A percentile compares a stretch with the other conserved stretches of the same genome.
These are phyloP conservation scores for Misgurnus mizolepis DNA, from an alignment of 2,113 vertebrate genomes.

Conservation along the genomic window DNA sequence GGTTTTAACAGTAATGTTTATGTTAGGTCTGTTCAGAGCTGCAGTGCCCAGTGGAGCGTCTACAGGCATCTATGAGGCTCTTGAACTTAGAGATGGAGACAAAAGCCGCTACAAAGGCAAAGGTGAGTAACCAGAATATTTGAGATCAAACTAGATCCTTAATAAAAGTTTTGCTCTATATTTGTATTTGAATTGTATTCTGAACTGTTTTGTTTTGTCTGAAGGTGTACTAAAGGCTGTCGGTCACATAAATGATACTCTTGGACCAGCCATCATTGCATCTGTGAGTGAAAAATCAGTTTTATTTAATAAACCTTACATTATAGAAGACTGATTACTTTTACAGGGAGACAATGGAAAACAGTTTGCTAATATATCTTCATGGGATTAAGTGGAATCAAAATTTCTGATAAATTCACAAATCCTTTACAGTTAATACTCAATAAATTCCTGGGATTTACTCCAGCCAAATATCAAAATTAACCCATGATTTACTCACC, in stretches of 20 bases:
- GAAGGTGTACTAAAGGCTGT: conserved; percentile 84
- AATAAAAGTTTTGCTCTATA: not conserved
- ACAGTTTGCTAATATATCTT: not conserved
- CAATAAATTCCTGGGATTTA: not conserved
- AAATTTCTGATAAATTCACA: not conserved
- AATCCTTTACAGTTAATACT: not conserved
- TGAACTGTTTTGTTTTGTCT: not conserved
- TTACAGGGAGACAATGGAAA: not conserved
- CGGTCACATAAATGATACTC: conserved; percentile 90
- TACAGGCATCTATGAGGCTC: conserved; percentile 76
- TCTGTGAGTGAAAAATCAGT: conserved; percentile 80
- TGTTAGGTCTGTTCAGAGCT: conserved; percentile 72
- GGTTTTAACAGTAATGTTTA: not conserved
- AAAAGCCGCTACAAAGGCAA: conserved; percentile 76
- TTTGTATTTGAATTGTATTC: not conserved
- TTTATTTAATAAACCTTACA: too few relatives aligned
- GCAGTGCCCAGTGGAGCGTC: conserved; percentile 77
- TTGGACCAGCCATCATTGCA: conserved; percentile 85
- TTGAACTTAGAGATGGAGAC: conserved; percentile 77
- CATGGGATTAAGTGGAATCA: not conserved
- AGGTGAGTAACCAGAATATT: conserved; percentile 54
- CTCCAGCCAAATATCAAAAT: too few relatives aligned
- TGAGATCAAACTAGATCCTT: not conserved
- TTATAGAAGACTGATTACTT: too few relatives aligned
- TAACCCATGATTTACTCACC: too few relatives aligned